phyloP scores from a whole-genome alignment of 2,113 vertebrate species.

The Rhadina sibilatrix region DNA sequence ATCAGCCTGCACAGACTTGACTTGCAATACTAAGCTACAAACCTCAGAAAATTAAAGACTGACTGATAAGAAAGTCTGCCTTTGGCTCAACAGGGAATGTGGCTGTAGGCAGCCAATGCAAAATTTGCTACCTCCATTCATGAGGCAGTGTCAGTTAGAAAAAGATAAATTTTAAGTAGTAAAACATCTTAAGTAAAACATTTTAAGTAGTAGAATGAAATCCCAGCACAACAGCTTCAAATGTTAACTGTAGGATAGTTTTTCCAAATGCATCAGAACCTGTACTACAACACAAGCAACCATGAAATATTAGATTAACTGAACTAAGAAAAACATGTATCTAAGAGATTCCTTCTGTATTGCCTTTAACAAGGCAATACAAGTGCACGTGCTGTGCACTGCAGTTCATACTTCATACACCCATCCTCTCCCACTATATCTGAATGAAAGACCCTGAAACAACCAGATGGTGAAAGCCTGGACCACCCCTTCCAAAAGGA shows the following conservation, averaged over 20 bases:
- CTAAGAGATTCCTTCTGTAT: background rate
- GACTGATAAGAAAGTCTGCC: background rate
- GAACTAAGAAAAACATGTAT: background rate
- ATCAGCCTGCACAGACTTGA: background rate
- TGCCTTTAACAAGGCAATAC: background rate
- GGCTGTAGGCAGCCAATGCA: background rate
- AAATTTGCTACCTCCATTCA: background rate
- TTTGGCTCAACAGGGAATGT: background rate
- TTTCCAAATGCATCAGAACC: background rate
- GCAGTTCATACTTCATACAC: background rate
- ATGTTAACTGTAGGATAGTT: background rate
- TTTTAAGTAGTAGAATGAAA: background rate
- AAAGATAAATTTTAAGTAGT: background rate
- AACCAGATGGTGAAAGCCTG: background rate
- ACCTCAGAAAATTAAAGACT: background rate
- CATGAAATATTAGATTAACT: background rate
- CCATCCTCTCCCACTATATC: background rate
- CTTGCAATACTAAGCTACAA: background rate
- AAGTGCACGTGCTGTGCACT: fast-evolving
- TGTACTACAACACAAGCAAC: background rate
- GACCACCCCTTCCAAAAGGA: background rate
- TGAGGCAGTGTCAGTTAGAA: background rate
- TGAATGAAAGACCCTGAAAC: background rate
- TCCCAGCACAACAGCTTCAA: background rate
- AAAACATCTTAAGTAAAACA: background rate